Evolutionary conservation across 2,113 vertebrate species (phyloP).

Genomic region (Gracilinanus agilis): DNA sequence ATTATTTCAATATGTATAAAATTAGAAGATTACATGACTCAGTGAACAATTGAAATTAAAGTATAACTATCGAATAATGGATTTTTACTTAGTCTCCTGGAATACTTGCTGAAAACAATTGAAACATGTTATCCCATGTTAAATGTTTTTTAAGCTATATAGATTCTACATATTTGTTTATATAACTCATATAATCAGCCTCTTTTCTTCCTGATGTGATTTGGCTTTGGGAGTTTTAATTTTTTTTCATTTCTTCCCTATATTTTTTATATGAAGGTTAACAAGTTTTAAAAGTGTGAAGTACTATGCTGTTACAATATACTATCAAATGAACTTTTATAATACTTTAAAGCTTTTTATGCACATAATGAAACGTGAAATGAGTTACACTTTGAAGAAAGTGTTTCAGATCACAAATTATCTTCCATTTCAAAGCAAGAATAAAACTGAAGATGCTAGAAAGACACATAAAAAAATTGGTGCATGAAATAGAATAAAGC

Average conservation of each 20-base stretch:
- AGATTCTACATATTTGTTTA: not conserved
- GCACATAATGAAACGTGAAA: conserved; percentile 53
- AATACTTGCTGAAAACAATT: not conserved
- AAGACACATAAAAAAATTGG: conserved; percentile 7
- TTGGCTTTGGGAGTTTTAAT: not conserved
- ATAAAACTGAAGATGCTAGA: conserved; percentile 1
- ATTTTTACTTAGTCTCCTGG: not conserved
- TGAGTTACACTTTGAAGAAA: conserved; percentile 44
- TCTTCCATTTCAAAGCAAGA: conserved; percentile 10
- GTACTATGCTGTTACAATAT: not conserved
- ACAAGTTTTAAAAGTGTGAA: conserved; percentile 34
- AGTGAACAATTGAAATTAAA: not conserved
- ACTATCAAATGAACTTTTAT: conserved; percentile 41
- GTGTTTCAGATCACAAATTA: conserved; percentile 11
- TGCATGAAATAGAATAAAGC: not conserved
- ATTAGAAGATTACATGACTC: not conserved
- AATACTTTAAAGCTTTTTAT: conserved; percentile 55
- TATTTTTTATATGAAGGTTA: not conserved
- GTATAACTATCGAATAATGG: not conserved
- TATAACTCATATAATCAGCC: not conserved
- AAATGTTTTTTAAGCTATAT: not conserved
- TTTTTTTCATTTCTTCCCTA: not conserved
- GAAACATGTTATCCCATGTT: not conserved
- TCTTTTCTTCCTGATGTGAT: not conserved
- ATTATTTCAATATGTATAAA: not conserved